A percentile compares a stretch with the other conserved stretches of the same genome.
Conservation (phyloP, 2,113 vertebrate genomes). For the Scopus umbretta region DNA sequence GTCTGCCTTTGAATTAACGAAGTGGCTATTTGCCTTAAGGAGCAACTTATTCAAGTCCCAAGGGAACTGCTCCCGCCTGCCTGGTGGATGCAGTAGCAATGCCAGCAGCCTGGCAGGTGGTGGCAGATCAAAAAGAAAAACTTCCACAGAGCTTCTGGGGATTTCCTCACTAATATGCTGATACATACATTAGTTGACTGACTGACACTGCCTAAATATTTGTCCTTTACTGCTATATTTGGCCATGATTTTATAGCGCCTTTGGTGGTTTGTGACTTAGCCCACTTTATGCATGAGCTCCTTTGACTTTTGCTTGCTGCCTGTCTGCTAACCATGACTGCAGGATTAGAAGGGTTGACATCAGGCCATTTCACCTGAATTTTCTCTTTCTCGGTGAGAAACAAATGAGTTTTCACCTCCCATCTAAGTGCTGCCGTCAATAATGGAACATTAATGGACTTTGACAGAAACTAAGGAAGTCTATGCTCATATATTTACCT, state of each 20-base stretch:
- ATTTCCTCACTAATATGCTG: conserved; percentile 63
- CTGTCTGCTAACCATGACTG: not conserved
- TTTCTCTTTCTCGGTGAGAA: not conserved
- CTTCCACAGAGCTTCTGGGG: conserved; percentile 53
- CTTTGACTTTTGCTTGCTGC: conserved; percentile 5
- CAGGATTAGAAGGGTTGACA: not conserved
- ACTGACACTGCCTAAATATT: conserved; percentile 63
- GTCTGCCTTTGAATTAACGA: conserved; percentile 15
- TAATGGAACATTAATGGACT: not conserved
- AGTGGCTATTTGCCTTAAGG: conserved; percentile 25
- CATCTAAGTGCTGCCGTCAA: not conserved
- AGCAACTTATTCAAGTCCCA: not conserved
- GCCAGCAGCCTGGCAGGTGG: conserved; percentile 48
- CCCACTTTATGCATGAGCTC: not conserved
- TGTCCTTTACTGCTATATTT: conserved; percentile 55
- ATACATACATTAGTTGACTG: conserved; percentile 50
- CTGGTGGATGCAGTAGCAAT: not conserved
- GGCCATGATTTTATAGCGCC: conserved; percentile 36
- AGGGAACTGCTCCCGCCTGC: not conserved
- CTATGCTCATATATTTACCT: not conserved
- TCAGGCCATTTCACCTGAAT: not conserved
- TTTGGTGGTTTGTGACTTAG: conserved; percentile 42
- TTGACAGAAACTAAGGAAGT: not conserved
- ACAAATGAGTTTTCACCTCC: not conserved
- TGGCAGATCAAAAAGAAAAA: conserved; percentile 54